phyloP scores from a whole-genome alignment of 1,140 invertebrate species.

The Bombus waltoni region DNA sequence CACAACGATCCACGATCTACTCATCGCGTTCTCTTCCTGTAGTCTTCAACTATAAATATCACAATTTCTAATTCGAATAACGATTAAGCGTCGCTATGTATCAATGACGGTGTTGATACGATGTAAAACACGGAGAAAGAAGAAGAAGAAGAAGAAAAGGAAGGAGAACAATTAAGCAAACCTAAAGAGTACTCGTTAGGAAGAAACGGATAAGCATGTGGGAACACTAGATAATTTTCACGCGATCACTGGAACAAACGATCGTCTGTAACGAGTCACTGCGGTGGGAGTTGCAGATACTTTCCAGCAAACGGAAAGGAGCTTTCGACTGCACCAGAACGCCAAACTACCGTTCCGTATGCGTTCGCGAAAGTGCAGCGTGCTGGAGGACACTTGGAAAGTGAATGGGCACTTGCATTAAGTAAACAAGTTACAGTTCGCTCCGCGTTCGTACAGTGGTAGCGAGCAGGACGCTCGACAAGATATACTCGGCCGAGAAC shows the following conservation, averaged over 20 bases:
- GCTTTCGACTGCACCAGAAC: slow-evolving; percentile 11
- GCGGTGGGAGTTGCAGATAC: not conserved
- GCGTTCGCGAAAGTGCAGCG: slow-evolving; percentile 43
- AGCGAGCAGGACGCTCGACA: slow-evolving; percentile 19
- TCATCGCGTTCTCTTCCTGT: no score
- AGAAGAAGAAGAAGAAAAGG: no score
- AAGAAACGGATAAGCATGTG: not conserved
- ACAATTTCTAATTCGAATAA: not conserved
- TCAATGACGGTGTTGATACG: no score
- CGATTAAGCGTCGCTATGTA: not conserved
- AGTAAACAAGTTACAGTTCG: slow-evolving; percentile 62
- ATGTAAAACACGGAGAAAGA: no score
- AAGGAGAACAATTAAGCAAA: not conserved
- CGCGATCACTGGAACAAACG: not conserved
- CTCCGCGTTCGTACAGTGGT: slow-evolving; percentile 29
- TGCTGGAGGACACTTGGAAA: slow-evolving; percentile 35
- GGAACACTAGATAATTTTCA: slow-evolving; percentile 6
- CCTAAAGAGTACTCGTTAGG: not conserved
- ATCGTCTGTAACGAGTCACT: not conserved
- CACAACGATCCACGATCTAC: no score
- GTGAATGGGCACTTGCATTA: slow-evolving; percentile 63
- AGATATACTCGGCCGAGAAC: slow-evolving; percentile 31
- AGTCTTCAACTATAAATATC: no score
- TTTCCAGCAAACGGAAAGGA: slow-evolving; percentile 16
- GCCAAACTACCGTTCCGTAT: slow-evolving; percentile 39